These are phyloP conservation scores for Habropoda laboriosa DNA, from an alignment of 1,140 invertebrate genomes.

Conservation along the genomic window DNA sequence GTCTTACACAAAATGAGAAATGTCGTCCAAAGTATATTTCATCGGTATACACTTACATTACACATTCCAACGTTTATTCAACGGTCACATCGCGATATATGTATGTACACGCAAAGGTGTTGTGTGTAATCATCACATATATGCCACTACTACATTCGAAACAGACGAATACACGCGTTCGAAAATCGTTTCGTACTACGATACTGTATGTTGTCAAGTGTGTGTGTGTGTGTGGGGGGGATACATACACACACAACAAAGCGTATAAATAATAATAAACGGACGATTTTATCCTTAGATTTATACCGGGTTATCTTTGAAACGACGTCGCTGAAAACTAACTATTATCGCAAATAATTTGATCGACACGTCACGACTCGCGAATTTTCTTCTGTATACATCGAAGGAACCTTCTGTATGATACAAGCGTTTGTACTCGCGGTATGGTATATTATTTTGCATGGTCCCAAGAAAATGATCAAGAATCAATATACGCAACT, in stretches of 20 bases:
- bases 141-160: not conserved
- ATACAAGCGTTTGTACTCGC: not conserved
- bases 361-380: not conserved
- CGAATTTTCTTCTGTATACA: not conserved
- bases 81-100: not conserved
- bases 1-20: too few relatives aligned
- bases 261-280: constrained; percentile 13
- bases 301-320: not conserved
- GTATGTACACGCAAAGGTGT: not conserved
- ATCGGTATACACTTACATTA: constrained; percentile 13
- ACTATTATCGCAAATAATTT: not conserved
- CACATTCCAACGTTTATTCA: not conserved
- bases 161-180: not conserved
- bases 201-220: not conserved
- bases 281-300: not conserved
- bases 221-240: too few relatives aligned
- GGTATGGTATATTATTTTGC: too few relatives aligned
- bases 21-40: too few relatives aligned
- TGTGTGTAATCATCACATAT: too few relatives aligned
- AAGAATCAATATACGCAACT: not conserved
- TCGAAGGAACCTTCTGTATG: not conserved
- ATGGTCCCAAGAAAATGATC: constrained; percentile 27
- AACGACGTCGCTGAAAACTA: not conserved
- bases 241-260: too few relatives aligned
- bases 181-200: not conserved